phyloP scores from a whole-genome alignment of 2,888 invertebrate species.

The Zygothrica quintamaculata region DNA sequence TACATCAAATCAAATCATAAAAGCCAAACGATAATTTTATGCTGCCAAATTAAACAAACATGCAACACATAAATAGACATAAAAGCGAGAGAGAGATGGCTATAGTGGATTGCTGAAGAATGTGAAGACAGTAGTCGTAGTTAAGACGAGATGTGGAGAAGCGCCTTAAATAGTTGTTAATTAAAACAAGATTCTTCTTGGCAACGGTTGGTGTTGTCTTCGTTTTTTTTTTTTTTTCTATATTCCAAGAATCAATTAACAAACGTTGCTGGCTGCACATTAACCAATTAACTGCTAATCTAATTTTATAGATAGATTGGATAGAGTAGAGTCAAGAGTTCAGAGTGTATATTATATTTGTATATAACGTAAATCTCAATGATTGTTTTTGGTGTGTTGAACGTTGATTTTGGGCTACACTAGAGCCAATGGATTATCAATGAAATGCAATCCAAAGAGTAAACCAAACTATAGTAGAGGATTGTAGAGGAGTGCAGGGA shows the following conservation, averaged over 20 bases:
- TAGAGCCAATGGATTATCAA: conserved; percentile 74
- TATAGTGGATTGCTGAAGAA: neutral
- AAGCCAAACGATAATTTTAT: conserved; percentile 68
- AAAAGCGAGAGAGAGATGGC: neutral
- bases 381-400: conserved; percentile 47
- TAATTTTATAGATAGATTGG: conserved; percentile 76
- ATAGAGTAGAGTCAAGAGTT: conserved; percentile 1
- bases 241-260: conserved; percentile 77
- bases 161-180: conserved; percentile 75
- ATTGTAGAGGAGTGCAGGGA: conserved; percentile 7
- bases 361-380: conserved; percentile 59
- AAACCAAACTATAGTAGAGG: too few relatives aligned
- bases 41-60: conserved; percentile 62
- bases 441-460: conserved; percentile 80
- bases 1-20: conserved; percentile 53
- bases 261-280: conserved; percentile 80
- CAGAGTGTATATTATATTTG: conserved; percentile 13
- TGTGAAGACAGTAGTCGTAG: neutral
- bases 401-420: conserved; percentile 27
- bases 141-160: neutral
- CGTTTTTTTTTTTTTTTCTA: too few relatives aligned
- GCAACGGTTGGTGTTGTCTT: conserved; percentile 10
- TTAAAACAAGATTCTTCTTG: conserved; percentile 66
- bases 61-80: too few relatives aligned
- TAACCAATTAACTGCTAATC: conserved; percentile 81